Evolutionary conservation across 2,888 invertebrate species (phyloP), one percentile per base, ranked within the genome.

Genomic region (Furcula furcula): DNA sequence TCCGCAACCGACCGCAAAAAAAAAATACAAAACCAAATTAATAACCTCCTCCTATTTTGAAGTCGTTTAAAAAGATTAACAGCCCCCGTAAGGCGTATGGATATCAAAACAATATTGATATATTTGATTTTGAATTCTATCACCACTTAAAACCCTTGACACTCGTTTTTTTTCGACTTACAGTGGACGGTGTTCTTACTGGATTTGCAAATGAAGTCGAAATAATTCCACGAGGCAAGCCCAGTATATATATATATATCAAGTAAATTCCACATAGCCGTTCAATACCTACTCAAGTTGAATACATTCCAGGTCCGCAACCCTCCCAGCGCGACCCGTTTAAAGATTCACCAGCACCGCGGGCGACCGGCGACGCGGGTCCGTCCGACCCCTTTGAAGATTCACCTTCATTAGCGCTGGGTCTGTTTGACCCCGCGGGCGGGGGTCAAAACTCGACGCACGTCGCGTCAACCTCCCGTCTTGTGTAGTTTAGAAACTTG

Each of bases 361-460:
- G 75, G 79, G 82, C 77, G 63, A 58, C 59, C 55, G 59, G 49
- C 55, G 49, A 55, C 62, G 62, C 59, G 65, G 34, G 74, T 75
- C 64, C 68, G 59, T 58, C 53, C 64, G 59, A 81, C 76, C 86
- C 83, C 84, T 83, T 84, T 83, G 84, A 82, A 80, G 81, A 77
- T 75, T 76, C 77, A 75, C 83, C 81, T 85, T 86, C 86, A 84
- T 86, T 87, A 87, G 78, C 76, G 70, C 68, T 56, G 72, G 70
- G 74, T 67, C 72, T 65, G 58, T 55, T 53, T 57, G 75, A 69
- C 80, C 81, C 70, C 78, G 68, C 71, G 72, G 81, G 76, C 70
- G 53, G 45, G n/a, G n/a, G n/a, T n/a, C 50, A 51, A 52, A 46
- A 43, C 22, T 31, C 40, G 39, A 31, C 39, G 31, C 44, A 47